Evolutionary conservation across 2,113 vertebrate genomes (phyloP).

Genomic region (Regulus satrapa): DNA sequence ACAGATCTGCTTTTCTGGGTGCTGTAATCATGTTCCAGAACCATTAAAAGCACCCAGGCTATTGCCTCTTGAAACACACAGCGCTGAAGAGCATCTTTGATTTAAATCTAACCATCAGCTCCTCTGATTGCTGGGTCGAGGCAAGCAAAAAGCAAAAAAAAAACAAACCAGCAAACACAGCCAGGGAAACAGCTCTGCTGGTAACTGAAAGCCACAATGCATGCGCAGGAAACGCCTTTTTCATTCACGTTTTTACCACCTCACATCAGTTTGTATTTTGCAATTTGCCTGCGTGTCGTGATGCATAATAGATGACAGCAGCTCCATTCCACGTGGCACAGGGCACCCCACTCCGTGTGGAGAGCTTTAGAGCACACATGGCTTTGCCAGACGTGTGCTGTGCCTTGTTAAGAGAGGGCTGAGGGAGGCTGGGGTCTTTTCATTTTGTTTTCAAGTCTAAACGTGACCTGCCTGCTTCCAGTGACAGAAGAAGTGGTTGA

Average conservation of each 20-base stretch:
- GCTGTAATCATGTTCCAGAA: neutral
- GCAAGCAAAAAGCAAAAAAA: neutral
- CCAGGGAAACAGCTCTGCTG: neutral
- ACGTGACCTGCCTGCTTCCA: conserved; percentile 20
- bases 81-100: neutral
- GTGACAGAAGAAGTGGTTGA: neutral
- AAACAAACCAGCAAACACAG: neutral
- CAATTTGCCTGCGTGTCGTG: neutral
- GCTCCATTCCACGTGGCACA: neutral
- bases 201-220: neutral
- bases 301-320: neutral
- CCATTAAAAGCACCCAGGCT: neutral
- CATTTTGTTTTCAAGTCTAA: neutral
- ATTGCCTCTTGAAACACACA: neutral
- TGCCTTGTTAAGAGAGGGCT: neutral
- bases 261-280: neutral
- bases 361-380: neutral
- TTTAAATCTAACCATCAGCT: neutral
- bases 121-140: neutral
- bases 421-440: neutral
- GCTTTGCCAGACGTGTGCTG: neutral
- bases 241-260: neutral
- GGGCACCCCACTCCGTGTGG: neutral
- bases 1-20: neutral
- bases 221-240: neutral